phyloP scores from a whole-genome alignment of 64 coral and sea anemone genomes.

The Porites australiensis region DNA sequence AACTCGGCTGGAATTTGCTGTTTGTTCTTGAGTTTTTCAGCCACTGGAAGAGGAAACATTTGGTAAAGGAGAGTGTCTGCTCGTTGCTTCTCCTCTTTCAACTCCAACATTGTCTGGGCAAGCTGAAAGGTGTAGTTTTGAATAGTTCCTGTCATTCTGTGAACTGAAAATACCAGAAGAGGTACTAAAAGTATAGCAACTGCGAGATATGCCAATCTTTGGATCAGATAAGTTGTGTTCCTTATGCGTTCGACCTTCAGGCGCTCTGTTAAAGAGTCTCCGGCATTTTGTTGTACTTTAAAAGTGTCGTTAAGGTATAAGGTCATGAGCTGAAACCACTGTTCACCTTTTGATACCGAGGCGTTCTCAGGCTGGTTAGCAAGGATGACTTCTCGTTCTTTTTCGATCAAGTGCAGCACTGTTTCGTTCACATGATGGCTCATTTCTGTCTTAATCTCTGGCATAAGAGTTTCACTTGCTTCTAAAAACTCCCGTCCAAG shows the following conservation, averaged over 20 bases:
- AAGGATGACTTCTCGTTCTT: slow-evolving; percentile 38
- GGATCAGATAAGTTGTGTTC: not conserved
- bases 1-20: slow-evolving; percentile 57
- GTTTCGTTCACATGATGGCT: not conserved
- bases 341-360: not conserved
- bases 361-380: slow-evolving; percentile 11
- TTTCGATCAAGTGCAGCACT: not conserved
- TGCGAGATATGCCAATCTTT: not conserved
- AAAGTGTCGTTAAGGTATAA: slow-evolving; percentile 46
- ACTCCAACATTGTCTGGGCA: slow-evolving; percentile 33
- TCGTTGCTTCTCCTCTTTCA: slow-evolving; percentile 64
- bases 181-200: slow-evolving; percentile 35
- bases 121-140: slow-evolving; percentile 69
- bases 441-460: slow-evolving; percentile 18
- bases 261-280: not conserved
- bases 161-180: slow-evolving; percentile 38
- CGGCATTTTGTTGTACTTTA: slow-evolving; percentile 49
- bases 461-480: slow-evolving; percentile 50
- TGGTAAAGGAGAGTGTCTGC: slow-evolving; percentile 58
- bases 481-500: slow-evolving; percentile 47
- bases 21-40: slow-evolving; percentile 64
- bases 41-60: slow-evolving; percentile 77
- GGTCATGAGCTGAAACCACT: slow-evolving; percentile 71
- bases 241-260: not conserved
- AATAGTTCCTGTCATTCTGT: slow-evolving; percentile 53